phyloP scores from a whole-genome alignment of 2,797 vertebrate species.

The Hapalemur alaotrensis region DNA sequence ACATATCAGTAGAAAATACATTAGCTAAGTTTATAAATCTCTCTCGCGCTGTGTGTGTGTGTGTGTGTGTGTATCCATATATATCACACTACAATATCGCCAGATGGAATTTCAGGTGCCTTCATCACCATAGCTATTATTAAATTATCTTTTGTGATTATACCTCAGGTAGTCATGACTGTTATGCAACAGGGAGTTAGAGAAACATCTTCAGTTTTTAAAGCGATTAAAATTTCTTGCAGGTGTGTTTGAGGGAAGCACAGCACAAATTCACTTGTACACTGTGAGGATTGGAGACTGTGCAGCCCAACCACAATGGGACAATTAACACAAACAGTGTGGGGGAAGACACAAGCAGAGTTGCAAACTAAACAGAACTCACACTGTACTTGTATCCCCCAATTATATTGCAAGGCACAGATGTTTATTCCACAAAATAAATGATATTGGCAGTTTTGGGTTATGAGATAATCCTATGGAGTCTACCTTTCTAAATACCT shows the following conservation, averaged over 20 bases:
- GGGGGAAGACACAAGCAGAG: conserved; percentile 72
- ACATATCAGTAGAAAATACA: not conserved
- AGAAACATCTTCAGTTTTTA: conserved; percentile 78
- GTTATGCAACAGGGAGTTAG: conserved; percentile 78
- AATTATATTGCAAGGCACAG: conserved; percentile 80
- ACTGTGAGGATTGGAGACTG: conserved; percentile 75
- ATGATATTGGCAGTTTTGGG: conserved; percentile 78
- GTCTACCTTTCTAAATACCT: conserved; percentile 55
- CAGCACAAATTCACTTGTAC: conserved; percentile 80
- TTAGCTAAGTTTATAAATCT: not conserved
- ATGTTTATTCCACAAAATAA: conserved; percentile 84
- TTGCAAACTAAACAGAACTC: conserved; percentile 84
- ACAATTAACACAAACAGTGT: conserved; percentile 79
- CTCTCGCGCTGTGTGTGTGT: not conserved
- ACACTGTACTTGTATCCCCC: conserved; percentile 75
- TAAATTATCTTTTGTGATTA: conserved; percentile 80
- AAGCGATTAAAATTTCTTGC: conserved; percentile 81
- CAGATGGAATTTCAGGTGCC: conserved; percentile 76
- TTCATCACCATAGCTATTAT: conserved; percentile 78
- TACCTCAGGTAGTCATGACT: conserved; percentile 79
- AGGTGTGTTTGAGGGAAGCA: conserved; percentile 84
- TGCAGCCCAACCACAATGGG: conserved; percentile 69
- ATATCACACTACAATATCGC: not conserved
- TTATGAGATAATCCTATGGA: conserved; percentile 79
- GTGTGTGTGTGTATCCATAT: not conserved